These are phyloP conservation scores for Limnodromus scolopaceus DNA, from an alignment of 2,797 vertebrate genomes.

Conservation along the genomic window DNA sequence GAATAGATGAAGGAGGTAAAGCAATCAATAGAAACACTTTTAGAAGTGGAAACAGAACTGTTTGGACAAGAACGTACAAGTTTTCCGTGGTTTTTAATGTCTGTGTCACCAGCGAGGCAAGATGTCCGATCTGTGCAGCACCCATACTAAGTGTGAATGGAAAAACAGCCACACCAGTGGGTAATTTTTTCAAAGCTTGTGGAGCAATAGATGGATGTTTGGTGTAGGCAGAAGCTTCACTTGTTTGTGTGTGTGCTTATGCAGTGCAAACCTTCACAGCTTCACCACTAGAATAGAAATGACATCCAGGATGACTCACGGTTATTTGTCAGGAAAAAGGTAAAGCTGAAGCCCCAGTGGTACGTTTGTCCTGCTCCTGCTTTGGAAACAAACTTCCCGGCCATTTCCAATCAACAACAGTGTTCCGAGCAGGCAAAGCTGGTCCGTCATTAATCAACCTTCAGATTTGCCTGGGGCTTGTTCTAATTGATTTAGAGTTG, in stretches of 20 bases:
- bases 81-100: not conserved
- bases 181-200: not conserved
- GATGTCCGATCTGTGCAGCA: not conserved
- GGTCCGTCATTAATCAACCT: not conserved
- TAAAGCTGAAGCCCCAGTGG: not conserved
- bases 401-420: not conserved
- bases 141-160: not conserved
- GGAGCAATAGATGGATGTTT: not conserved
- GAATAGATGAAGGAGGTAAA: not conserved
- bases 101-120: not conserved
- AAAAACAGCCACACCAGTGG: not conserved
- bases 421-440: not conserved
- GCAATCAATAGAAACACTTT: not conserved
- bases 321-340: not conserved
- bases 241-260: not conserved
- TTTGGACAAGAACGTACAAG: not conserved
- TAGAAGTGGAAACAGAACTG: not conserved
- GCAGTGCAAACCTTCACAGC: not conserved
- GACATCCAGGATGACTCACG: not conserved
- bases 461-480: not conserved
- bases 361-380: not conserved
- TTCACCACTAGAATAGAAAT: not conserved
- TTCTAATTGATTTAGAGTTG: constrained; percentile 30
- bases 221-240: not conserved
- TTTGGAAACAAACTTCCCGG: not conserved